These are phyloP conservation scores for Vespertilio murinus DNA, from an alignment of 2,797 vertebrate genomes.

Conservation along the genomic window DNA sequence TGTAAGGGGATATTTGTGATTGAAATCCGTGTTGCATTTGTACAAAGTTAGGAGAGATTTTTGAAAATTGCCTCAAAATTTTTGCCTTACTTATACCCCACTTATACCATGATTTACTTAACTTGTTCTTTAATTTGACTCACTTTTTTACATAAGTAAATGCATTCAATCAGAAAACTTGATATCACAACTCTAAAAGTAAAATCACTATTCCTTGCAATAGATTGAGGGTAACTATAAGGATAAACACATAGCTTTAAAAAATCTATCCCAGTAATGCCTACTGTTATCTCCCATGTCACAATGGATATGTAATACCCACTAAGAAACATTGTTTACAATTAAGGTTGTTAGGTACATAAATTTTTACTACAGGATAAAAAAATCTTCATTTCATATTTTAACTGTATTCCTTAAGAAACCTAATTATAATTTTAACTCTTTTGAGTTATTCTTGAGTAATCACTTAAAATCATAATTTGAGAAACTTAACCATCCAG, in stretches of 20 bases:
- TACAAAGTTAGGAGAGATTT: not conserved
- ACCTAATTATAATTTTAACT: not conserved
- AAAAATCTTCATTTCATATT: not conserved
- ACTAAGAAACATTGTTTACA: not conserved
- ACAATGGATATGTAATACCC: not conserved
- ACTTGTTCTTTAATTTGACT: not conserved
- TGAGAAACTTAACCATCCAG: not conserved
- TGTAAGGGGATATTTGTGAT: not conserved
- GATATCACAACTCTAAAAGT: not conserved
- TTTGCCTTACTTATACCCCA: not conserved
- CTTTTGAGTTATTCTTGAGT: not conserved
- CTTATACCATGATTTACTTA: not conserved
- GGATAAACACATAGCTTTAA: not conserved
- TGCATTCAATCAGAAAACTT: not conserved
- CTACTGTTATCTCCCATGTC: not conserved
- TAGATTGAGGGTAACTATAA: not conserved
- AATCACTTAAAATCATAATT: constrained; percentile 2
- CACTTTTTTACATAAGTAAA: constrained; percentile 6
- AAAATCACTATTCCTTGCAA: not conserved
- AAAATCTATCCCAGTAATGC: not conserved
- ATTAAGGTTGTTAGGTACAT: not conserved
- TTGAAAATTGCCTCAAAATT: not conserved
- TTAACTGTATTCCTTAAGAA: not conserved
- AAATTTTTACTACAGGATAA: not conserved
- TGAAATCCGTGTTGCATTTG: not conserved